phyloP scores from a whole-genome alignment of 2,113 vertebrate genomes.

The Xiphophorus couchianus region DNA sequence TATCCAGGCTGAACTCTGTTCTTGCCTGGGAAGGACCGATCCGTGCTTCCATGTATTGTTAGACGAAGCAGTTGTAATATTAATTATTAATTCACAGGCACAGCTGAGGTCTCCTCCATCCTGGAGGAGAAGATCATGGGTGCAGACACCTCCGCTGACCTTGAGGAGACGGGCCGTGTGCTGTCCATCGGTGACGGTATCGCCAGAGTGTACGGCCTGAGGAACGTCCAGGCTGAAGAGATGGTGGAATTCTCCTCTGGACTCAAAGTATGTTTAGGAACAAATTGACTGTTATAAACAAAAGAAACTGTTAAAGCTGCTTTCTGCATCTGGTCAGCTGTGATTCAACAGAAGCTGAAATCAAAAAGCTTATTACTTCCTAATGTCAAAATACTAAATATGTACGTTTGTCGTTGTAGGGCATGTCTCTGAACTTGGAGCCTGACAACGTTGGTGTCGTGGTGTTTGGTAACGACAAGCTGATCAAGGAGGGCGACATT shows the following conservation, averaged over 20 bases:
- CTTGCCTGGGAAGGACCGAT: too few relatives aligned
- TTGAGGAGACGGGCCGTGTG: slow-evolving; percentile 96
- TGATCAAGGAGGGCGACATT: slow-evolving; percentile 97
- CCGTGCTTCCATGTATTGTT: neutral
- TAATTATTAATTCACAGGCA: slow-evolving; percentile 76
- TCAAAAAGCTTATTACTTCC: neutral
- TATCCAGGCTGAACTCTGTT: too few relatives aligned
- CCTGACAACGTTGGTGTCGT: slow-evolving; percentile 99
- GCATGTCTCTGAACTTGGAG: slow-evolving; percentile 99
- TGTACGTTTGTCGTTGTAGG: slow-evolving; percentile 72
- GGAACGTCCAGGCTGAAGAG: slow-evolving; percentile 98
- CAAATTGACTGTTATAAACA: neutral
- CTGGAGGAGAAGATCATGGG: slow-evolving; percentile 96
- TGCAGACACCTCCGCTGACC: slow-evolving; percentile 89
- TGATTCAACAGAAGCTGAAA: neutral
- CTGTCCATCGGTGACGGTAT: slow-evolving; percentile 98
- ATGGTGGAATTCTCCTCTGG: slow-evolving; percentile 99
- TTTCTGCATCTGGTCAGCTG: too few relatives aligned
- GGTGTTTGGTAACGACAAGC: slow-evolving; percentile 98
- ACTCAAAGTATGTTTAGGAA: slow-evolving; percentile 83
- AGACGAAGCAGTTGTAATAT: neutral
- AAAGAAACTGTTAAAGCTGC: neutral
- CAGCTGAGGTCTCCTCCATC: slow-evolving; percentile 96
- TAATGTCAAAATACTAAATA: neutral
- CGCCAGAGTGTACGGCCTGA: slow-evolving; percentile 94